A percentile compares a stretch with the other conserved stretches of the same genome.
Evolutionary conservation across 2,797 vertebrate genomes (phyloP).

Genomic region (Pangasius macronema): DNA sequence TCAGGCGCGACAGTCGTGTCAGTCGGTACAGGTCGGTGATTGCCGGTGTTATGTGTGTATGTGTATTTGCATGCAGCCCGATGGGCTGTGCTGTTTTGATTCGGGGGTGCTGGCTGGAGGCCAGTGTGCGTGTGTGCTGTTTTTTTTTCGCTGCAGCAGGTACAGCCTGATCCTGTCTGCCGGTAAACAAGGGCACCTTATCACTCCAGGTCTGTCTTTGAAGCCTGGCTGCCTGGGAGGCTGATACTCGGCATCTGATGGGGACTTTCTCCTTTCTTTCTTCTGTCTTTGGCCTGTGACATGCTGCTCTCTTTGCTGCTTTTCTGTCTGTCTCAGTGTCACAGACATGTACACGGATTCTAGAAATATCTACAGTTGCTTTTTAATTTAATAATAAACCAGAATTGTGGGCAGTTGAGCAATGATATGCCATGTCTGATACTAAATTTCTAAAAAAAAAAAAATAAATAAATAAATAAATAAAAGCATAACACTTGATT

Average conservation of each 20-base stretch:
- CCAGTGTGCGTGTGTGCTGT: conserved; percentile 54
- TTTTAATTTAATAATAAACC: neutral
- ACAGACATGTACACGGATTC: neutral
- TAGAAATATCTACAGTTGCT: neutral
- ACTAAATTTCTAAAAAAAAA: neutral
- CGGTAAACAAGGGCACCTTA: conserved; percentile 61
- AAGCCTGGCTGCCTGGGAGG: conserved; percentile 66
- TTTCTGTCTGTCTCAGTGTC: neutral
- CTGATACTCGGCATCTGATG: conserved; percentile 50
- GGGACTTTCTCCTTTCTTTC: conserved; percentile 48
- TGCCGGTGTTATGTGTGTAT: conserved; percentile 31
- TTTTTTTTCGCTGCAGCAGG: conserved; percentile 58
- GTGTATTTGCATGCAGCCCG: conserved; percentile 28
- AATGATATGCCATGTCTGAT: too few species aligned
- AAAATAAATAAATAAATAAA: too few species aligned
- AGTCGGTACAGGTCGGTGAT: conserved; percentile 23
- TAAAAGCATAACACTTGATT: neutral
- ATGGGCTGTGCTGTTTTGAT: conserved; percentile 33
- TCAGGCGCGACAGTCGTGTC: neutral
- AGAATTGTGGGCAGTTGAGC: neutral
- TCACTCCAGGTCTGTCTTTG: conserved; percentile 61
- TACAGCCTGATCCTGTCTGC: conserved; percentile 59
- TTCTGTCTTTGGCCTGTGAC: conserved; percentile 63
- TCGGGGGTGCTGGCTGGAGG: conserved; percentile 56
- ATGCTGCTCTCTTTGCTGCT: conserved; percentile 44